Conservation (phyloP, 2,888 invertebrate species). For the Mimachlamys varia region DNA sequence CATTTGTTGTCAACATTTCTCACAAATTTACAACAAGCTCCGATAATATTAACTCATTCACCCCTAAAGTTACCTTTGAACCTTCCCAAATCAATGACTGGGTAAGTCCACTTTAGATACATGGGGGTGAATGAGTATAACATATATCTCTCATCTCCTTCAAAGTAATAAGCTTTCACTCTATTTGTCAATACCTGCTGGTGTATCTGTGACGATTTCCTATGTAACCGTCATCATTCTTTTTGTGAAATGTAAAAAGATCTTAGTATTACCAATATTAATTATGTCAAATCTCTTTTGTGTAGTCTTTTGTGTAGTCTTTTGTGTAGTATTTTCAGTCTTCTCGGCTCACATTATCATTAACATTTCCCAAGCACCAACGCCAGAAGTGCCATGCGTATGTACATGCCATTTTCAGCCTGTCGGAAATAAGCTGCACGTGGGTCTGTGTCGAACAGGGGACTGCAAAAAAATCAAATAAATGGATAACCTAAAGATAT, state of each 20-base stretch:
- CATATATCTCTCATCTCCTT: too few species aligned
- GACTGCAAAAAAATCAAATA: conserved; percentile 83
- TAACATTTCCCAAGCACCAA: conserved; percentile 75
- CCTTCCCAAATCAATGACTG: too few species aligned
- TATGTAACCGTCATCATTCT: too few species aligned
- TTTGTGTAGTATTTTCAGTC: not conserved
- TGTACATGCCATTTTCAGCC: conserved; percentile 98
- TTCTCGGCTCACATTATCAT: not conserved
- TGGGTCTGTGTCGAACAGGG: conserved; percentile 97
- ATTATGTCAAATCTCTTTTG: too few species aligned
- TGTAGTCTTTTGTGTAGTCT: not conserved
- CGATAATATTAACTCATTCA: not conserved
- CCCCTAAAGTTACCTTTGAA: too few species aligned
- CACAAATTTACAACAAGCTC: not conserved
- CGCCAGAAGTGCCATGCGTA: conserved; percentile 97
- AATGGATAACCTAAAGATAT: not conserved
- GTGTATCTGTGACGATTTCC: too few species aligned
- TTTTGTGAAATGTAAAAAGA: too few species aligned
- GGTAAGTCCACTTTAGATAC: too few species aligned
- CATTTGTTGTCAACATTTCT: too few species aligned
- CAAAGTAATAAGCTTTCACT: not conserved
- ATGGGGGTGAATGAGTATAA: too few species aligned
- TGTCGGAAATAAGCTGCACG: conserved; percentile 99
- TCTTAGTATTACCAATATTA: too few species aligned
- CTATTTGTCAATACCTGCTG: too few species aligned